These are phyloP conservation scores for Fabriciana adippe DNA, from an alignment of 2,888 invertebrate genomes.

Conservation along the genomic window DNA sequence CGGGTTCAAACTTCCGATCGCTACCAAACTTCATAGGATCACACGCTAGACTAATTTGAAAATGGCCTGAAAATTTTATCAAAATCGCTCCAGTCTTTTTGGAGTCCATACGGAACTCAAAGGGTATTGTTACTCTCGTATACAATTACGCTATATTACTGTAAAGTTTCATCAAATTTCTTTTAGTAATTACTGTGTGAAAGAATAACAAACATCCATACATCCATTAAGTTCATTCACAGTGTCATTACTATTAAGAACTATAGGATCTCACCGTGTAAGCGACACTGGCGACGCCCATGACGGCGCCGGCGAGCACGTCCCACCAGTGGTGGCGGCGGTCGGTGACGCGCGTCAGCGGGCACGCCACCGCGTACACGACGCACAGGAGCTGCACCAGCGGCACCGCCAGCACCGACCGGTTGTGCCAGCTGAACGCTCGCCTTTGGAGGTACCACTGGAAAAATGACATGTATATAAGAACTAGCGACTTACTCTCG, in stretches of 20 bases:
- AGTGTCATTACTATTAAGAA: background rate
- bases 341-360: slow-evolving; percentile 86
- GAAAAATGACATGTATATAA: slow-evolving; percentile 41
- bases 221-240: no score
- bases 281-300: slow-evolving; percentile 82
- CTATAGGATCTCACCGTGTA: slow-evolving; percentile 77
- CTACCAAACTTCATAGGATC: no score
- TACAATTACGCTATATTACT: no score
- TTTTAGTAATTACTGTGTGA: no score
- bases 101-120: no score
- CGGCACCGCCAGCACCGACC: slow-evolving; percentile 80
- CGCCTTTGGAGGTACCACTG: slow-evolving; percentile 86
- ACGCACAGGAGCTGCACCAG: slow-evolving; percentile 84
- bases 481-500: background rate
- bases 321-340: slow-evolving; percentile 92
- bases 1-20: no score
- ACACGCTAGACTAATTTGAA: no score
- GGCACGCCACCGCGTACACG: slow-evolving; percentile 85
- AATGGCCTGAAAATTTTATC: no score
- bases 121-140: no score
- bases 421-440: slow-evolving; percentile 75
- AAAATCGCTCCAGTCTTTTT: no score
- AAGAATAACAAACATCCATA: no score
- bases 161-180: no score
- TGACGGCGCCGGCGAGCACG: slow-evolving; percentile 83